Evolutionary conservation across 1,140 invertebrate species (phyloP).

Genomic region (Drosophila arawakana): DNA sequence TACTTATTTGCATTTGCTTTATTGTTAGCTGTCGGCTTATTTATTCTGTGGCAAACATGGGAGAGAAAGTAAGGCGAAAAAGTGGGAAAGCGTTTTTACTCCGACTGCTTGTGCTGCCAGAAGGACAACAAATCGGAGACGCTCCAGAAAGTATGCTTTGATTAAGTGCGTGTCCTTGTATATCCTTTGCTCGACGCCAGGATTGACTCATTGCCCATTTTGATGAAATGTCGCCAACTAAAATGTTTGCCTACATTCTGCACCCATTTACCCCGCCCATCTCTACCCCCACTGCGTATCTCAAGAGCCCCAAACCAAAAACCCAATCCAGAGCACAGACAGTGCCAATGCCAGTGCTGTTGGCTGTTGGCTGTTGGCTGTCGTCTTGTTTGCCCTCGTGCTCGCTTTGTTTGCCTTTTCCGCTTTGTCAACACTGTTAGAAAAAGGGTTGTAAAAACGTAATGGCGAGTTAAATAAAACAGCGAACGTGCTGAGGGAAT

Average conservation of each 20-base stretch:
- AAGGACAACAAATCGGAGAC: slow-evolving; percentile 32
- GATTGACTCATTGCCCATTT: slow-evolving; percentile 78
- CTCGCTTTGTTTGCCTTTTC: slow-evolving; percentile 71
- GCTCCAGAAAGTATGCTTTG: slow-evolving; percentile 57
- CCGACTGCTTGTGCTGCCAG: background rate
- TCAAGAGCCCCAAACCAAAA: background rate
- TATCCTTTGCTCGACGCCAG: slow-evolving; percentile 11
- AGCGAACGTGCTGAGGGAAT: slow-evolving; percentile 57
- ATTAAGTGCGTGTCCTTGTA: slow-evolving; percentile 64
- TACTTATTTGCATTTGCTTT: slow-evolving; percentile 59
- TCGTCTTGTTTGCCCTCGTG: slow-evolving; percentile 63
- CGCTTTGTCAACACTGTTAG: slow-evolving; percentile 69
- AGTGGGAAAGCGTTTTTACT: slow-evolving; percentile 8
- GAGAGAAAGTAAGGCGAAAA: background rate
- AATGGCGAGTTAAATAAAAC: slow-evolving; percentile 78
- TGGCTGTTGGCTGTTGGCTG: slow-evolving; percentile 2
- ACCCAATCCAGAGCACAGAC: slow-evolving; percentile 11
- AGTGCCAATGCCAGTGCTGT: background rate
- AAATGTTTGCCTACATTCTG: slow-evolving; percentile 52
- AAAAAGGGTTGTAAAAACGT: slow-evolving; percentile 77
- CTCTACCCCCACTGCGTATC: background rate
- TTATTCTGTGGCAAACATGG: slow-evolving; percentile 49
- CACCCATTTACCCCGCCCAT: background rate
- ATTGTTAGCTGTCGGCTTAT: slow-evolving; percentile 44
- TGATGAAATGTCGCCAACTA: slow-evolving; percentile 75